phyloP scores from a whole-genome alignment of 2,113 vertebrate genomes.

The Symphodus melops region DNA sequence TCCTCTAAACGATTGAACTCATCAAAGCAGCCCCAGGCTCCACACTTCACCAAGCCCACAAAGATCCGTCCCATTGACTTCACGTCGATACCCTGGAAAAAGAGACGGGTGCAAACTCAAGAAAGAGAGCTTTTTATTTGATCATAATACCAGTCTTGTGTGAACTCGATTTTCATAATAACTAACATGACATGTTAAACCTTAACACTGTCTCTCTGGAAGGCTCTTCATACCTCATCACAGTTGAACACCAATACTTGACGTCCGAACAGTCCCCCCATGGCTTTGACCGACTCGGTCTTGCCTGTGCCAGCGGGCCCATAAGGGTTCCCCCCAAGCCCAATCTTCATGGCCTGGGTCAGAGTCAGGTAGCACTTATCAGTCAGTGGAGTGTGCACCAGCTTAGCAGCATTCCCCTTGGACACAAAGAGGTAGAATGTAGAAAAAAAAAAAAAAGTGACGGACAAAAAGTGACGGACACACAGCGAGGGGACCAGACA shows the following conservation, averaged over 20 bases:
- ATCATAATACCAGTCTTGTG: not conserved
- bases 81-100: slow-evolving; percentile 93
- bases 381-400: slow-evolving; percentile 96
- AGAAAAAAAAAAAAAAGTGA: slow-evolving; percentile 26
- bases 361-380: slow-evolving; percentile 98
- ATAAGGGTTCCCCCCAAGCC: slow-evolving; percentile 96
- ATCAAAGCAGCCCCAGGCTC: slow-evolving; percentile 98
- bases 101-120: slow-evolving; percentile 25
- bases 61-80: slow-evolving; percentile 99
- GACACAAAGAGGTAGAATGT: slow-evolving; percentile 19
- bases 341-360: slow-evolving; percentile 97
- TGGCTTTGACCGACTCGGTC: slow-evolving; percentile 97
- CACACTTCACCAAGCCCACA: slow-evolving; percentile 96
- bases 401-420: slow-evolving; percentile 94
- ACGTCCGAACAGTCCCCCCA: slow-evolving; percentile 94
- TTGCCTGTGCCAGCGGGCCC: slow-evolving; percentile 98
- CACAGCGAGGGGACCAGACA: slow-evolving; percentile 1
- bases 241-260: slow-evolving; percentile 99
- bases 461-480: slow-evolving; percentile 10
- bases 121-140: not conserved
- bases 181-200: too few relatives aligned
- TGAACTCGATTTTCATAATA: not conserved
- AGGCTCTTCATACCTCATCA: slow-evolving; percentile 89
- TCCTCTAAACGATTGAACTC: slow-evolving; percentile 98
- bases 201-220: too few relatives aligned